Evolutionary conservation across 2,888 invertebrate genomes (phyloP).

Genomic region (Thera britannica): DNA sequence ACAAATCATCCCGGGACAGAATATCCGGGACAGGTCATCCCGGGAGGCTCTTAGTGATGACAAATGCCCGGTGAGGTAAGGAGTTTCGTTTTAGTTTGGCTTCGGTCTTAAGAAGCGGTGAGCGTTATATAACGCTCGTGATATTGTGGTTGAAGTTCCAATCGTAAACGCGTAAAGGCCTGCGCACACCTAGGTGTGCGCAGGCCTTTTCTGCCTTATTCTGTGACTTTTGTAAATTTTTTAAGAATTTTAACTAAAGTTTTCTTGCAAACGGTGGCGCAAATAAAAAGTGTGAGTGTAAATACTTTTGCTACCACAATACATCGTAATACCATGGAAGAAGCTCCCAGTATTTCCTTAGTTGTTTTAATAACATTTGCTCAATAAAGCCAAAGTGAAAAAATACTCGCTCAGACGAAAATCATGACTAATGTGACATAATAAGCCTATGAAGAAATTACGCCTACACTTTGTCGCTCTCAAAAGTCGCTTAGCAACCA

Average conservation of each 20-base stretch:
- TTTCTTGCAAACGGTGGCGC: too few relatives aligned
- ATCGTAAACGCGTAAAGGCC: too few relatives aligned
- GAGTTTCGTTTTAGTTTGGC: slow-evolving; percentile 58
- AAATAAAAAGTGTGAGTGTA: too few relatives aligned
- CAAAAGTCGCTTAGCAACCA: neutral
- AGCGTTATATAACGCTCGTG: neutral
- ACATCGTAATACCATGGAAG: neutral
- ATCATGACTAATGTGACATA: slow-evolving; percentile 33
- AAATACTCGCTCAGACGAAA: slow-evolving; percentile 7
- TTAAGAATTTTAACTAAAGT: too few relatives aligned
- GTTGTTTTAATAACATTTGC: slow-evolving; percentile 18
- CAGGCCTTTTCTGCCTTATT: too few relatives aligned
- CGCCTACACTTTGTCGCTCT: slow-evolving; percentile 19
- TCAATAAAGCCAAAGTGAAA: neutral
- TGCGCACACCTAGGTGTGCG: too few relatives aligned
- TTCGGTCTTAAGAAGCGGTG: slow-evolving; percentile 27
- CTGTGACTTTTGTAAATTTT: too few relatives aligned
- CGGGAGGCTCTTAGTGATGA: slow-evolving; percentile 63
- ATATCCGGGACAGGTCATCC: slow-evolving; percentile 10
- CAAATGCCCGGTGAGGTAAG: slow-evolving; percentile 80
- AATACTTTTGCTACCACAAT: too few relatives aligned
- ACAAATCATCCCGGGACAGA: slow-evolving; percentile 67
- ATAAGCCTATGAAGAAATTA: slow-evolving; percentile 35
- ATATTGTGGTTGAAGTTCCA: neutral
- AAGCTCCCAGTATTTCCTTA: neutral